phyloP scores from a whole-genome alignment of 2,113 vertebrate species.

The Anseranas semipalmata region DNA sequence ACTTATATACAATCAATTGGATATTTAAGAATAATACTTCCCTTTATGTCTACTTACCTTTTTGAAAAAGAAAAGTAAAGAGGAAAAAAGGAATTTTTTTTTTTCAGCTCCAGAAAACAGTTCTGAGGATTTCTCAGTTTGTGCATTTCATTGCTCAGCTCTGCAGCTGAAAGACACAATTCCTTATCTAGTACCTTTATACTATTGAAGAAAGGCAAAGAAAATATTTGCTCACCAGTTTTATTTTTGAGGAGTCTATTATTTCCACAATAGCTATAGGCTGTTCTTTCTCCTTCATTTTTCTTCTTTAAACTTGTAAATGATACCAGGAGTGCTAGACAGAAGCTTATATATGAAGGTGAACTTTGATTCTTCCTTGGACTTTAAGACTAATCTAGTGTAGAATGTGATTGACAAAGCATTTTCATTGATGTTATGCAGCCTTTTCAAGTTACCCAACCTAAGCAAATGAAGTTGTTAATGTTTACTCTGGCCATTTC shows the following conservation, averaged over 20 bases:
- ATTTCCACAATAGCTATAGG: slow-evolving; percentile 70
- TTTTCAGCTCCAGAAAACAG: neutral
- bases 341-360: slow-evolving; percentile 66
- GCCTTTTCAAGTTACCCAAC: slow-evolving; percentile 72
- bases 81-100: neutral
- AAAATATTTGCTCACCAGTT: slow-evolving; percentile 77
- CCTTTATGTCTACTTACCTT: neutral
- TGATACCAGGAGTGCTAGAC: slow-evolving; percentile 43
- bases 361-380: slow-evolving; percentile 90
- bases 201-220: slow-evolving; percentile 45
- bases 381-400: slow-evolving; percentile 88
- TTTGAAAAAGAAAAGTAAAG: neutral
- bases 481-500: slow-evolving; percentile 74
- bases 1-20: neutral
- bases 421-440: slow-evolving; percentile 67
- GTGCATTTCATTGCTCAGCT: neutral
- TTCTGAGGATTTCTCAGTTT: neutral
- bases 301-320: slow-evolving; percentile 62
- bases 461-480: slow-evolving; percentile 73
- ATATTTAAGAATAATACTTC: neutral
- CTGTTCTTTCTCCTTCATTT: slow-evolving; percentile 77
- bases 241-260: slow-evolving; percentile 75
- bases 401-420: slow-evolving; percentile 78
- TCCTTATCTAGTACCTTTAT: neutral
- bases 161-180: neutral